Conservation (phyloP, 2,797 vertebrate species). For the Neosilurus hyrtlii region DNA sequence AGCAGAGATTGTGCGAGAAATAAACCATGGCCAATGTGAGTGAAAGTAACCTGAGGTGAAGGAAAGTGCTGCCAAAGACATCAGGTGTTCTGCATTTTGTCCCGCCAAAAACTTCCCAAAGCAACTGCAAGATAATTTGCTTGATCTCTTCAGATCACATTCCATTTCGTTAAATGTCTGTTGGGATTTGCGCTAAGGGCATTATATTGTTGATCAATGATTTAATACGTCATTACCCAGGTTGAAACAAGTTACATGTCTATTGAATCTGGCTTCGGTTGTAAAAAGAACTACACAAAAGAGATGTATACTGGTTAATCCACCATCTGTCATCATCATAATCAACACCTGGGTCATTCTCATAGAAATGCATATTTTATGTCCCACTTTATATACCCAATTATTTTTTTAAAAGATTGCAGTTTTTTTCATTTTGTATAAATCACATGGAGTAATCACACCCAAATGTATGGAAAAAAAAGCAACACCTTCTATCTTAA, state of each 20-base stretch:
- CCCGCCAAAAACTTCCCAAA: slow-evolving; percentile 2
- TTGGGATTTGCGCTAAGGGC: background rate
- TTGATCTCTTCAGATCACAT: background rate
- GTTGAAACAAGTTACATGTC: background rate
- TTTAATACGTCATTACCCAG: background rate
- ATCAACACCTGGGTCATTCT: too few relatives aligned
- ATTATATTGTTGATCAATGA: background rate
- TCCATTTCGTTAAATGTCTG: background rate
- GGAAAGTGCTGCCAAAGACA: slow-evolving; percentile 12
- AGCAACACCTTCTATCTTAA: too few relatives aligned
- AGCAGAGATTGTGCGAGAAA: background rate
- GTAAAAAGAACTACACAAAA: background rate
- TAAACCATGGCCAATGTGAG: slow-evolving; percentile 9
- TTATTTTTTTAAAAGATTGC: too few relatives aligned
- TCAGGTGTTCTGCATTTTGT: slow-evolving; percentile 17
- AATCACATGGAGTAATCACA: too few relatives aligned
- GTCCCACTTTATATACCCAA: too few relatives aligned
- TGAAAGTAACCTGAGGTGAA: slow-evolving; percentile 57
- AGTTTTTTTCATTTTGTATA: too few relatives aligned
- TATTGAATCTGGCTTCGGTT: background rate
- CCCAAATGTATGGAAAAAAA: too few relatives aligned
- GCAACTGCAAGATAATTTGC: background rate
- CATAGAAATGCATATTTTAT: too few relatives aligned
- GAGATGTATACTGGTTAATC: background rate
- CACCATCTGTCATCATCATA: background rate